Percentiles rank a stretch among this genome's conserved stretches.
These are phyloP conservation scores for Austrolebias charrua DNA, from an alignment of 2,797 vertebrate genomes.

Conservation along the genomic window DNA sequence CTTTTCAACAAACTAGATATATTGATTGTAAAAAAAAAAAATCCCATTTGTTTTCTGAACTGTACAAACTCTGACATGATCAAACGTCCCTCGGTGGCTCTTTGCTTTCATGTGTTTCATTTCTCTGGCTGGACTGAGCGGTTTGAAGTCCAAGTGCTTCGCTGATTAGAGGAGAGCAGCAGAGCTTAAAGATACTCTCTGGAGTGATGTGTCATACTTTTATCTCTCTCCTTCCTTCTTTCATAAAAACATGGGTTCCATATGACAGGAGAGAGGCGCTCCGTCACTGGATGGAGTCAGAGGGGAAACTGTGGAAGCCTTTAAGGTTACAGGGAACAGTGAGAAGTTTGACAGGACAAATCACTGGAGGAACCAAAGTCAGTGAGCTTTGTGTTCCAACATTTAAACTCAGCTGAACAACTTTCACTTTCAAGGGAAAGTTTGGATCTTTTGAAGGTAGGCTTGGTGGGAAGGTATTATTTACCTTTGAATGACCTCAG, in stretches of 20 bases:
- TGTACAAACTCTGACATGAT: conserved; percentile 33
- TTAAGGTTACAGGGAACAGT: conserved; percentile 53
- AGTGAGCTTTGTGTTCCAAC: conserved; percentile 19
- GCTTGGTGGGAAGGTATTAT: no score
- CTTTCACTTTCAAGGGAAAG: no score
- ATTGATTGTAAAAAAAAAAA: conserved; percentile 11
- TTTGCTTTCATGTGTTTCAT: conserved; percentile 43
- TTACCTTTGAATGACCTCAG: no score
- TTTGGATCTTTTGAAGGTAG: no score
- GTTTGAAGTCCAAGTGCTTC: conserved; percentile 60
- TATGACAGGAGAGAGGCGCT: conserved; percentile 34
- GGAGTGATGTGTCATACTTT: conserved; percentile 54
- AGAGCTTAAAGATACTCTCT: conserved; percentile 44
- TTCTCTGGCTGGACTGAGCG: conserved; percentile 22
- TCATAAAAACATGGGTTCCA: conserved; percentile 29
- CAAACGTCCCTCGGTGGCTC: conserved; percentile 28
- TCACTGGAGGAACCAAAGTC: conserved; percentile 14
- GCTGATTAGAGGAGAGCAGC: conserved; percentile 50
- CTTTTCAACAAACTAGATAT: conserved; percentile 6
- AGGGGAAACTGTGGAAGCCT: conserved; percentile 42
- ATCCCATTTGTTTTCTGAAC: conserved; percentile 21
- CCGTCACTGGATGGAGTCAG: conserved; percentile 43
- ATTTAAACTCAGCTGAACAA: conserved; percentile 2
- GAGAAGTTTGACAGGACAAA: conserved; percentile 25
- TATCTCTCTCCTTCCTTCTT: conserved; percentile 41